Conservation (phyloP, 2,113 vertebrate species). For the Brachypodius melanocephalos region DNA sequence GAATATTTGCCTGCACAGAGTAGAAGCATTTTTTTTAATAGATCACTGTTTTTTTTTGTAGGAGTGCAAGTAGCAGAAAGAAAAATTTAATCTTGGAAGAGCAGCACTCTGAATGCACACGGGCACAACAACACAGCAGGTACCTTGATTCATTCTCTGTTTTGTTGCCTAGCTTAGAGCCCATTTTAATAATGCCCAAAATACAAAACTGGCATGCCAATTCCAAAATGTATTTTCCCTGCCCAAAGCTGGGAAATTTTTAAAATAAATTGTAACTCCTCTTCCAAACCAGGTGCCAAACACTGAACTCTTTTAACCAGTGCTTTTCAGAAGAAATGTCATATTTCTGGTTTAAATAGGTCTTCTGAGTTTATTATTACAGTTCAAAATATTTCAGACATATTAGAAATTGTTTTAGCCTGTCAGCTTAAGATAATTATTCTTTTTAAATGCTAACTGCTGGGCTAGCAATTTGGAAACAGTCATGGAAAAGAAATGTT, state of each 20-base stretch:
- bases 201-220: background rate
- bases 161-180: background rate
- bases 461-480: background rate
- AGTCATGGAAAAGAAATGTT: background rate
- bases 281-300: background rate
- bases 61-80: background rate
- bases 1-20: background rate
- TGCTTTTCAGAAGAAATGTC: background rate
- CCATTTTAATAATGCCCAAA: background rate
- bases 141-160: background rate
- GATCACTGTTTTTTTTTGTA: background rate
- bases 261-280: background rate
- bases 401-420: background rate
- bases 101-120: background rate
- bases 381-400: background rate
- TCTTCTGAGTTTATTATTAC: background rate
- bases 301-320: background rate
- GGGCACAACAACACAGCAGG: background rate
- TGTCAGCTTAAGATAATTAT: background rate
- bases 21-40: background rate
- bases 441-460: background rate
- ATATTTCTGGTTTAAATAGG: background rate
- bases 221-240: background rate
- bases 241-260: background rate
- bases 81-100: background rate